These are phyloP conservation scores for Dioctria linearis DNA, from an alignment of 2,888 invertebrate species.

Conservation along the genomic window DNA sequence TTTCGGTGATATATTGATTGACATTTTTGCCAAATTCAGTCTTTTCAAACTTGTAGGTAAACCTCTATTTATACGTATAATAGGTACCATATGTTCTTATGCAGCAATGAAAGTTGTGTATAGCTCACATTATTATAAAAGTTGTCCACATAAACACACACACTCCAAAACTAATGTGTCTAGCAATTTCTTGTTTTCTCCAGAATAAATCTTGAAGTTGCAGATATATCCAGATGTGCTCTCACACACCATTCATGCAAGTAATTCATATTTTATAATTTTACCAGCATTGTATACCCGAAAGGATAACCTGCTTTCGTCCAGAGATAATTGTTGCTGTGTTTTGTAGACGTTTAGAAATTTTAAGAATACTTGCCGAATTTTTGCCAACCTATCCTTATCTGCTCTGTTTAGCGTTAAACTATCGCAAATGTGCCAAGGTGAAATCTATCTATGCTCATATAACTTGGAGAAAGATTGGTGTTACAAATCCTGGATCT, in stretches of 20 bases:
- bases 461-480: slow-evolving; percentile 24
- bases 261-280: neutral
- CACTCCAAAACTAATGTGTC: no score
- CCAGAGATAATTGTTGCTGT: slow-evolving; percentile 33
- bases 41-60: no score
- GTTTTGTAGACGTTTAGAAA: slow-evolving; percentile 26
- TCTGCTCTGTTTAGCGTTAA: slow-evolving; percentile 7
- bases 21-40: no score
- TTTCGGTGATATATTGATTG: no score
- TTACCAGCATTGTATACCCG: neutral
- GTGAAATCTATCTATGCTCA: slow-evolving; percentile 37
- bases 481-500: slow-evolving; percentile 23
- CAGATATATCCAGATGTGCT: no score
- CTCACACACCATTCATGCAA: neutral
- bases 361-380: neutral
- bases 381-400: slow-evolving; percentile 32
- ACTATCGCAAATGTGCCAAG: slow-evolving; percentile 33
- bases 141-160: no score
- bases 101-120: no score
- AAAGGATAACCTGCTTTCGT: slow-evolving; percentile 12
- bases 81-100: no score
- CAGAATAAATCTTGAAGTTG: no score
- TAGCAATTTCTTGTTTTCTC: no score
- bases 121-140: no score
- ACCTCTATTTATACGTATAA: no score